Base-by-base conservation (phyloP, 1,140 invertebrate species). In the Amyelois transitella region DNA sequence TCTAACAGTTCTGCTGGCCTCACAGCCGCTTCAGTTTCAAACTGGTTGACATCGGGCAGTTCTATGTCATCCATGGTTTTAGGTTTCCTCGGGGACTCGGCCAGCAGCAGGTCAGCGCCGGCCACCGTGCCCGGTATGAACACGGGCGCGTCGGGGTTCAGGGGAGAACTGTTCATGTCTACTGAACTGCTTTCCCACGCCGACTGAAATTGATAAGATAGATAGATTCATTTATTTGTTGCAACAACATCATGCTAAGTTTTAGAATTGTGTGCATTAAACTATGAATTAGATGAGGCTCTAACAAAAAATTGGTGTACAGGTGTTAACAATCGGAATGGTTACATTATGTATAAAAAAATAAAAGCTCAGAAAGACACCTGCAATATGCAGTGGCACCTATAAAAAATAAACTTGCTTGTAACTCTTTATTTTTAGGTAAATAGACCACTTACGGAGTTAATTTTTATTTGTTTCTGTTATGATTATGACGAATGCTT, bases 81-180 rank as follows among this genome's bases (percentile, higher is more conserved):
- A 3, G 90, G 90, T 66, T 92, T 91, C 47, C 92, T 79, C 0
- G 92, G 91, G 0, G 92, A 93, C 57, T 92, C 91, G 1, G 92
- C 85, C 14, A 93, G 76, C 6, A 92, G 77, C 19, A 88, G 77
- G 60, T 92, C 91, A 1, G 88, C 75, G 55, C 89, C 75, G 0
- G 87, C 76, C 20, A 84, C 87, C n/a, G 82, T 74, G 17, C 90
- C 90, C 1, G 91, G 91, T 22, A 94, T 88, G 67, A 94, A 94
- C 73, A 93, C 93, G 1, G 92, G 91, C 4, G 94, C 93, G 54
- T 94, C 90, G 0, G 93, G 93, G 81, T 94, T 94, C 63, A 94
- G 71, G 45, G 92, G 92, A 43, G 92, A 94, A 75, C 92, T 94
- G 78, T 91, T 91, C 92, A 93, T 92, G 53, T 91, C 89, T 77